Percentiles rank a stretch among this genome's conserved stretches.
Evolutionary conservation across 2,113 vertebrate species (phyloP).

Genomic region (Globicephala melas): DNA sequence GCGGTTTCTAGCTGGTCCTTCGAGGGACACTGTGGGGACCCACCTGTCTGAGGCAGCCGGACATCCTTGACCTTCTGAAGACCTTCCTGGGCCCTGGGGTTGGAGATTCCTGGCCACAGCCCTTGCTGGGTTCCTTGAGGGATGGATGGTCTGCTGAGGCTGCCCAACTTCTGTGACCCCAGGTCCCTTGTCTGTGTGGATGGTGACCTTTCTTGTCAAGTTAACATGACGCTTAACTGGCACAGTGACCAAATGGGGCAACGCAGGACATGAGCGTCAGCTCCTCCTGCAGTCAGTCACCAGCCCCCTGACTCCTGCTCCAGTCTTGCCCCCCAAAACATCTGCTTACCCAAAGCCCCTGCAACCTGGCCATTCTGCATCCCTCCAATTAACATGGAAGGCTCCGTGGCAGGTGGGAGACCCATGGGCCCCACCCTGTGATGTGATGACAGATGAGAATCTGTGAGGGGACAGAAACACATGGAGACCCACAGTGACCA

Average conservation of each 20-base stretch:
- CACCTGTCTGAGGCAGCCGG: rapidly evolving
- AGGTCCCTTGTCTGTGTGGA: background rate
- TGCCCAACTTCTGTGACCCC: background rate
- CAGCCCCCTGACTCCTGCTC: rapidly evolving
- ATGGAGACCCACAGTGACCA: rapidly evolving
- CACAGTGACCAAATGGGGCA: background rate
- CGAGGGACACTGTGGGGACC: background rate
- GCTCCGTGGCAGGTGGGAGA: too few relatives aligned
- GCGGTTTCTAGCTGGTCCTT: rapidly evolving
- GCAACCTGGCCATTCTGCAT: rapidly evolving
- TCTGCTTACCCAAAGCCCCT: background rate
- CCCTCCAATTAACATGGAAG: too few relatives aligned
- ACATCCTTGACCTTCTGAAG: background rate
- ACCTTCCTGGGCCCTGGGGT: background rate
- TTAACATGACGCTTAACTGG: background rate
- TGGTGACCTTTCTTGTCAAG: background rate
- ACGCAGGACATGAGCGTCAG: rapidly evolving
- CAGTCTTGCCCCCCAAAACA: background rate
- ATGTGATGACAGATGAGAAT: too few relatives aligned
- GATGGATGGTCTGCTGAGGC: background rate
- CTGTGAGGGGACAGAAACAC: background rate
- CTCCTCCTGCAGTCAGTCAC: rapidly evolving
- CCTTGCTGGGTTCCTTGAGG: background rate
- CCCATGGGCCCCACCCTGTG: background rate
- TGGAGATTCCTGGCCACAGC: rapidly evolving